Evolutionary conservation across 2,888 invertebrate species (phyloP).

Genomic region (Pegoplata infirma): DNA sequence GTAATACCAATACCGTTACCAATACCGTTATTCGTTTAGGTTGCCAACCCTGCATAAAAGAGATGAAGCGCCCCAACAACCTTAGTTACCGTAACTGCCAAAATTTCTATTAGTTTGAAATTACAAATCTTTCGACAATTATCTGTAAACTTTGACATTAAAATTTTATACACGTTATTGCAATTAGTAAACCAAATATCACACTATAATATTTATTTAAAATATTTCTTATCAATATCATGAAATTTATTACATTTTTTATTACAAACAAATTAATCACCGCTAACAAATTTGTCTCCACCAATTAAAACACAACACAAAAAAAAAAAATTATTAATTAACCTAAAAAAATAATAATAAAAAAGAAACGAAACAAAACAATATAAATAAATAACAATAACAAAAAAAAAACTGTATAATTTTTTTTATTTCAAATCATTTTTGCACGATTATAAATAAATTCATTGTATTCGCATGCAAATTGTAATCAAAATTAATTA

Average conservation of each 20-base stretch:
- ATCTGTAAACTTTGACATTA: too few species aligned
- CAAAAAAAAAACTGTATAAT: constrained; percentile 18
- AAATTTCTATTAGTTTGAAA: too few species aligned
- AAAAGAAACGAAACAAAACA: neutral
- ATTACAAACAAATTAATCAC: constrained; percentile 60
- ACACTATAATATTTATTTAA: too few species aligned
- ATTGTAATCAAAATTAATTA: constrained; percentile 77
- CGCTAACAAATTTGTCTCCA: constrained; percentile 59
- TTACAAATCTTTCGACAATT: too few species aligned
- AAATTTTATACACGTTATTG: too few species aligned
- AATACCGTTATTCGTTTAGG: too few species aligned
- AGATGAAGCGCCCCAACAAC: too few species aligned
- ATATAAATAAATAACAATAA: constrained; percentile 22
- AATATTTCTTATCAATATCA: constrained; percentile 35
- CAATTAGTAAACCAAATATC: too few species aligned
- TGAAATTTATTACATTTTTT: constrained; percentile 52
- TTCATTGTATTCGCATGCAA: constrained; percentile 75
- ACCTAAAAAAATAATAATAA: constrained; percentile 25
- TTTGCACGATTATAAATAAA: constrained; percentile 64
- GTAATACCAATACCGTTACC: too few species aligned
- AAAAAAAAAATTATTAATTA: constrained; percentile 41
- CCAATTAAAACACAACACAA: constrained; percentile 32
- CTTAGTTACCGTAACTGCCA: too few species aligned
- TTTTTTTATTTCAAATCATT: neutral
- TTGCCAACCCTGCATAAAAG: too few species aligned